phyloP scores from a whole-genome alignment of 2,113 vertebrate species.

The Podarcis cretensis region DNA sequence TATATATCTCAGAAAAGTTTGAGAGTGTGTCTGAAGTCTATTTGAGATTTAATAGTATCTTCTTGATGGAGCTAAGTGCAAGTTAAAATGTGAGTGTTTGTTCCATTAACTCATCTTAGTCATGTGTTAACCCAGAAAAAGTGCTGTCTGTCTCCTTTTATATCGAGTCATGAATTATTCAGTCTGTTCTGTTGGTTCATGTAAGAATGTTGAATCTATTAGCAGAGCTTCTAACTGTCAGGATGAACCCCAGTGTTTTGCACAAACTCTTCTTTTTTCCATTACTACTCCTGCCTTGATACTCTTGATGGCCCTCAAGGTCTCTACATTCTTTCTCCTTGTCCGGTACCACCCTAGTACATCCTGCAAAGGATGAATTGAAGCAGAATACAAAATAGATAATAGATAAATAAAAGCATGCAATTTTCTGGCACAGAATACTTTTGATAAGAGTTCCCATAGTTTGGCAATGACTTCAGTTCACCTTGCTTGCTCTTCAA shows the following conservation, averaged over 20 bases:
- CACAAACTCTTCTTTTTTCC: neutral
- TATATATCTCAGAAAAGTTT: neutral
- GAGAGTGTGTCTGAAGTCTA: neutral
- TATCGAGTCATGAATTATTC: slow-evolving; percentile 24
- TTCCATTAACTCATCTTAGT: neutral
- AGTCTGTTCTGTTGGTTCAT: neutral
- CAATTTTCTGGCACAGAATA: neutral
- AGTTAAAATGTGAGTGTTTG: neutral
- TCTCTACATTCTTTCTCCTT: neutral
- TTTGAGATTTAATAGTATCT: neutral
- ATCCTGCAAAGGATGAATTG: neutral
- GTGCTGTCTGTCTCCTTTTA: neutral
- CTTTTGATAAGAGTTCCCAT: neutral
- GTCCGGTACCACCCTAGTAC: neutral
- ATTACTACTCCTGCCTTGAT: neutral
- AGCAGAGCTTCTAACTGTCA: neutral
- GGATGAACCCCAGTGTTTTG: neutral
- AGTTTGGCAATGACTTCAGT: neutral
- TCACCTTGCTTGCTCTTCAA: slow-evolving; percentile 2
- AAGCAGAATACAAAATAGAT: neutral
- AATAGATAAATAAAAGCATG: neutral
- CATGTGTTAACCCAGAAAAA: neutral
- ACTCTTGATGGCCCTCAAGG: neutral
- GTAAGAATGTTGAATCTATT: slow-evolving; percentile 2
- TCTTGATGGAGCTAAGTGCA: neutral